phyloP scores from a whole-genome alignment of 2,113 vertebrate species.

The Paratilapia polleni region DNA sequence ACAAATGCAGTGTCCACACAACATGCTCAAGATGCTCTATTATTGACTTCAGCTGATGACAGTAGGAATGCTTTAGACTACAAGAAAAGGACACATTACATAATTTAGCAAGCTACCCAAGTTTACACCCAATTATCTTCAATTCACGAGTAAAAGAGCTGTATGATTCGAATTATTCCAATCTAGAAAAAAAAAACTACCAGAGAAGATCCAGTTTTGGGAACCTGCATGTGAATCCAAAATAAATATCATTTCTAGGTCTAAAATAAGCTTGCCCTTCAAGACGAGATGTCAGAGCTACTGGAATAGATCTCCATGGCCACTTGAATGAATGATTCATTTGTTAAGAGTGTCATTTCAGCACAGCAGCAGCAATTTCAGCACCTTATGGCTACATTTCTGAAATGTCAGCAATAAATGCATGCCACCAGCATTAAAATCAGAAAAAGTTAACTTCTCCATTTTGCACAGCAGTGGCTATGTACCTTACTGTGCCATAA shows the following conservation, averaged over 20 bases:
- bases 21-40: background rate
- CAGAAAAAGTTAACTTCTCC: background rate
- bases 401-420: slow-evolving; percentile 33
- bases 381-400: background rate
- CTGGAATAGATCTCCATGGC: slow-evolving; percentile 9
- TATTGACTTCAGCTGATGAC: background rate
- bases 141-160: background rate
- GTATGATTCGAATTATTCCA: background rate
- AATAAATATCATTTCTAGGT: background rate
- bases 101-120: background rate
- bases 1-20: slow-evolving; percentile 17
- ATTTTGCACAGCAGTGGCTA: background rate
- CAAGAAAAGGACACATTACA: background rate
- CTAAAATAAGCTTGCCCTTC: background rate
- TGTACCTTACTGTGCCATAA: background rate
- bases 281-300: slow-evolving; percentile 1
- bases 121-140: background rate
- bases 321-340: slow-evolving; percentile 53
- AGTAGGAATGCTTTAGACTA: background rate
- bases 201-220: background rate
- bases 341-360: slow-evolving; percentile 6
- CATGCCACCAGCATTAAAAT: slow-evolving; percentile 14
- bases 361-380: background rate
- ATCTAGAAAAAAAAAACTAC: background rate
- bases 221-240: background rate